Evolutionary conservation across 1,140 invertebrate species (phyloP).

Genomic region (Caenorhabditis elegans): DNA sequence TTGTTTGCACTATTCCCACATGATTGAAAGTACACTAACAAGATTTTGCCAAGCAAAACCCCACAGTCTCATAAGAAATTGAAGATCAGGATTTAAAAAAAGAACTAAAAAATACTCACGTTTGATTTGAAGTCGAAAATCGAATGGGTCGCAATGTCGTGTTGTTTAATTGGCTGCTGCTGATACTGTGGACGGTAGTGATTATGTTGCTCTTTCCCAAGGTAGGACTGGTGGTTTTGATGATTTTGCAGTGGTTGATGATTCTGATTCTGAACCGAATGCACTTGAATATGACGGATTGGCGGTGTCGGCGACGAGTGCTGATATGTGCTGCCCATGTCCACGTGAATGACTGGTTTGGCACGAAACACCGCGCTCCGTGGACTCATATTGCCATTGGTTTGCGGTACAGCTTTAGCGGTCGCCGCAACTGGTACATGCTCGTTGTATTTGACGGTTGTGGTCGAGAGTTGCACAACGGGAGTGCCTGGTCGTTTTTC

Average conservation of each 20-base stretch:
- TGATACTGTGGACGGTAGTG: neutral
- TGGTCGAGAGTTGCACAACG: constrained; percentile 45
- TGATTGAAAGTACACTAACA: no score
- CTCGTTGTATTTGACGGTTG: constrained; percentile 26
- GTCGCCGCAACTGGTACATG: constrained; percentile 16
- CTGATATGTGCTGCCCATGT: constrained; percentile 35
- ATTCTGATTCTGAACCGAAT: neutral
- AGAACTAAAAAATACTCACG: neutral
- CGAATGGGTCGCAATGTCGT: neutral
- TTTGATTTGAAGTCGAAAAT: constrained; percentile 17
- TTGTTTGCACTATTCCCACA: no score
- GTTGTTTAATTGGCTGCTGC: constrained; percentile 13
- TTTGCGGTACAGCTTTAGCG: constrained; percentile 4
- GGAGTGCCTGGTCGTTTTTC: constrained; percentile 55
- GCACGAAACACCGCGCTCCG: constrained; percentile 53
- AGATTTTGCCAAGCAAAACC: neutral
- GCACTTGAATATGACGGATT: neutral
- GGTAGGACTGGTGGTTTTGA: neutral
- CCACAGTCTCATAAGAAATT: neutral
- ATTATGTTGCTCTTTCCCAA: neutral
- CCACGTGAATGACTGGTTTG: constrained; percentile 55
- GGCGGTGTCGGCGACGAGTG: neutral
- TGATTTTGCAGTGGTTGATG: neutral
- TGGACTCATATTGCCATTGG: constrained; percentile 48
- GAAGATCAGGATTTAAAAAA: neutral